phyloP scores from a whole-genome alignment of 2,113 vertebrate species.

The Amazona vittata region DNA sequence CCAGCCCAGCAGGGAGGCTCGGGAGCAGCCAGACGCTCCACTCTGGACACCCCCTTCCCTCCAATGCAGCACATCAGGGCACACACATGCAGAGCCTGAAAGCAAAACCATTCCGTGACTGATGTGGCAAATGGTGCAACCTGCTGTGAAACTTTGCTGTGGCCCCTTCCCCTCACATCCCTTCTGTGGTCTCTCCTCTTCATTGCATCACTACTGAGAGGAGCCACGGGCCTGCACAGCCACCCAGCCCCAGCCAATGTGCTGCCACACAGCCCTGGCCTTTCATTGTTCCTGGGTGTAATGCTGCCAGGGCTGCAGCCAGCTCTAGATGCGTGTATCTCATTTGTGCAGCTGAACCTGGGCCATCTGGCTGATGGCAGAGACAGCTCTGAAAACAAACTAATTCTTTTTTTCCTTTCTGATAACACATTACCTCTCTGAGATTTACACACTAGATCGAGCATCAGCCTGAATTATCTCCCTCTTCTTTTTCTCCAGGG shows the following conservation, averaged over 20 bases:
- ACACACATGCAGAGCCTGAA: neutral
- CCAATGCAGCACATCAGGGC: fast-evolving
- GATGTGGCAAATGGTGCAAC: fast-evolving
- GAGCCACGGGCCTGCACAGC: fast-evolving
- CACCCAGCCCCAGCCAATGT: fast-evolving
- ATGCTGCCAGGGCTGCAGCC: neutral
- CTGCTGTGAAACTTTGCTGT: neutral
- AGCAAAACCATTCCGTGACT: fast-evolving
- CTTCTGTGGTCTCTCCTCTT: neutral
- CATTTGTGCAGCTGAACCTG: neutral
- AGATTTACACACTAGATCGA: slow-evolving; percentile 54
- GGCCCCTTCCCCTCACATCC: too few species aligned
- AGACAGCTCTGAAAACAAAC: slow-evolving; percentile 11
- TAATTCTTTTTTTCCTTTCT: neutral
- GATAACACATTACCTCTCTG: slow-evolving; percentile 19
- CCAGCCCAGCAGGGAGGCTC: neutral
- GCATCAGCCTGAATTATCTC: slow-evolving; percentile 26
- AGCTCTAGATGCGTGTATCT: neutral
- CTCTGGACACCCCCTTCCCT: neutral
- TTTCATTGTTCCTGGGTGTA: neutral
- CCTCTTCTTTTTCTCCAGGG: neutral
- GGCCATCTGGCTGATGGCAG: neutral
- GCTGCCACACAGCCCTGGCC: neutral
- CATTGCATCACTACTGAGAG: fast-evolving
- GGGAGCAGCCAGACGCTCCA: fast-evolving